Base-by-base conservation (phyloP, 2,888 invertebrate species). In the Conus canariensis region DNA sequence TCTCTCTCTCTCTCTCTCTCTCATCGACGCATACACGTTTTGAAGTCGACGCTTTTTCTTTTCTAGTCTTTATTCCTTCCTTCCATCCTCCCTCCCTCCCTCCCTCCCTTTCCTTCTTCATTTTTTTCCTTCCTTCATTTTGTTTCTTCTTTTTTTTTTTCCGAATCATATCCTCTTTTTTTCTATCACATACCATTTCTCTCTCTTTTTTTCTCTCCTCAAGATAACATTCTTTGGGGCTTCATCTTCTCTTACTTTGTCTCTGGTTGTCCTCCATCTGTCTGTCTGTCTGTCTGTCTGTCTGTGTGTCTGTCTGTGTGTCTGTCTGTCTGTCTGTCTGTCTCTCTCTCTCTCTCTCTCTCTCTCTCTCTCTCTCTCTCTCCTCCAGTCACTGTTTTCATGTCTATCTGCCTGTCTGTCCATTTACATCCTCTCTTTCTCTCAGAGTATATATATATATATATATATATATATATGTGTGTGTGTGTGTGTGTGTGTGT, bases 401-500 rank as follows among this genome's bases (percentile, higher is more conserved):
- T 74, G 74, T 74, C 74, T 74, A 4, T 74, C 74, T n/a, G 9
- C 74, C 74, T 74, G 8, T 9, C 74, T 22, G 64, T 64, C 3
- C 10, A 14, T 16, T 64, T 64, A 64, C 12, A 64, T 7, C 0
- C 64, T 9, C 7, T 25, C 7, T n/a, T 0, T 74, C 7, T 74
- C n/a, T 74, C n/a, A 25, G 74, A n/a, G 74, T 74, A n/a, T 74
- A 9, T 74, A 9, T n/a, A n/a, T n/a, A n/a, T n/a, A 9, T n/a
- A n/a, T 74, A n/a, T 74, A n/a, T 74, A n/a, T 74, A n/a, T 74
- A 19, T 22, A 19, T 70, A 22, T 22, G 22, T 22, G 70, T 70
- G 70, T 70, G 70, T 70, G 70, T 70, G 70, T 70, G 70, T 22
- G 60, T 70, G 74, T 74, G 74, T n/a, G 74, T 74, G 74, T n/a